Conservation (phyloP, 2,113 vertebrate species). For the Halichoerus grypus region DNA sequence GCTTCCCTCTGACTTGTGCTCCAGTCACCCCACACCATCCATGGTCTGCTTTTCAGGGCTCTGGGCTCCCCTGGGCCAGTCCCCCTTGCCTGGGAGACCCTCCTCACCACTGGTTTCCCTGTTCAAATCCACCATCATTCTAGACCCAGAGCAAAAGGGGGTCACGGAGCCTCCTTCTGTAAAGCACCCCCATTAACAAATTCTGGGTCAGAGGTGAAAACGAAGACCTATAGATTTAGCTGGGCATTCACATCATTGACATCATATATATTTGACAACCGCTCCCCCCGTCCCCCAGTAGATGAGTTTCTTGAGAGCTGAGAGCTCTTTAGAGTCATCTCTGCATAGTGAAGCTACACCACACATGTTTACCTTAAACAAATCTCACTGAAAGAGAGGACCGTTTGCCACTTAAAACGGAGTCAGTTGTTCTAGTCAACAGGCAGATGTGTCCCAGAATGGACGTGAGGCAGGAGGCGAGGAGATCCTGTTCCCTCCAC, state of each 20-base stretch:
- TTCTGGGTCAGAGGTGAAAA: not conserved
- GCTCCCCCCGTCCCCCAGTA: rapidly evolving
- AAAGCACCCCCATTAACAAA: not conserved
- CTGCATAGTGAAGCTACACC: not conserved
- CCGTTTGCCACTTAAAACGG: not conserved
- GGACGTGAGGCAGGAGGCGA: not conserved
- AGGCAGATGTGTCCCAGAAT: not conserved
- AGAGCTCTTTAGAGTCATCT: not conserved
- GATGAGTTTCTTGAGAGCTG: not conserved
- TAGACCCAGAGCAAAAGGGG: not conserved
- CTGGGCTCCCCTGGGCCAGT: not conserved
- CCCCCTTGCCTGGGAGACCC: not conserved
- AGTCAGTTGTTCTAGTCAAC: not conserved
- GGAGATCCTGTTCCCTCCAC: not conserved
- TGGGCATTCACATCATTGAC: not conserved
- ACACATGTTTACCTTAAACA: not conserved
- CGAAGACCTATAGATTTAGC: not conserved
- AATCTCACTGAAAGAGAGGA: not conserved
- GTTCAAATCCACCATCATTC: not conserved
- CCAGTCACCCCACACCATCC: no score
- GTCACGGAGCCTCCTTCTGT: rapidly evolving
- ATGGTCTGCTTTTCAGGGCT: not conserved
- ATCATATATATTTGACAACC: not conserved
- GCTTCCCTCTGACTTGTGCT: not conserved
- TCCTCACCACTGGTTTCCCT: not conserved